Base-by-base conservation (phyloP, 2,113 vertebrate genomes). In the Sebastes fasciatus region DNA sequence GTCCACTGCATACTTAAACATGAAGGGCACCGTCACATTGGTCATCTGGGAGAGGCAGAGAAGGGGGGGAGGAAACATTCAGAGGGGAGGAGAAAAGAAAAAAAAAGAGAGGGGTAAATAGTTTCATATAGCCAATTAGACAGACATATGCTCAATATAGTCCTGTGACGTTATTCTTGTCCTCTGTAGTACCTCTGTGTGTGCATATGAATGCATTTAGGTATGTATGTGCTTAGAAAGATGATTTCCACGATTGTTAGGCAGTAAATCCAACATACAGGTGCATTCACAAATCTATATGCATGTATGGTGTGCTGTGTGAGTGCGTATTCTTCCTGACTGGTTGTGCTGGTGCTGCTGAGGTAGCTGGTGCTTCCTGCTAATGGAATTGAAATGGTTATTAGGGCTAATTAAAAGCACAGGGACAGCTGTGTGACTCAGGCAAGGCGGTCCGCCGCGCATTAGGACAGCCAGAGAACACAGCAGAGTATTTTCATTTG, bases 1-100 rank as follows among this genome's bases (percentile, higher is more conserved):
- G 92, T 99, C 98, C 92, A 99, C 97, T 86, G 97, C 98, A 93
- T 98, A 98, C 95, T 99, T 99, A 96, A 99, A 99, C 98, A 99
- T 99, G 97, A 99, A 98, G 87, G 98, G 98, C 93, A 99, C 98
- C 91, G 94, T 79, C 74, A 99, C 97, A 87, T 99, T 99, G 96
- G 98, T 98, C 84, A 96, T 92, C 98, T 99, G 92, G 90, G 76
- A 70, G 34, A 87, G 63, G 57, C 45, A 86, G 71, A 89, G 73
- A 66, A 62, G 26, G 62, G 60, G 60, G 71, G 67, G 62, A 68
- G 74, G 43, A 91, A 49, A 54, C 21, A 60, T 83, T 80, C 46
- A 78, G 82, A 80, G 69, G 49, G n/a, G 49, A 67, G 68, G 54
- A 60, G 49, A 40, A 57, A 43, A 70, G 64, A 57, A 34, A 26